Percentiles rank a stretch among this genome's conserved stretches.
Evolutionary conservation across 2,888 invertebrate species (phyloP).

Genomic region (Oligia strigilis): DNA sequence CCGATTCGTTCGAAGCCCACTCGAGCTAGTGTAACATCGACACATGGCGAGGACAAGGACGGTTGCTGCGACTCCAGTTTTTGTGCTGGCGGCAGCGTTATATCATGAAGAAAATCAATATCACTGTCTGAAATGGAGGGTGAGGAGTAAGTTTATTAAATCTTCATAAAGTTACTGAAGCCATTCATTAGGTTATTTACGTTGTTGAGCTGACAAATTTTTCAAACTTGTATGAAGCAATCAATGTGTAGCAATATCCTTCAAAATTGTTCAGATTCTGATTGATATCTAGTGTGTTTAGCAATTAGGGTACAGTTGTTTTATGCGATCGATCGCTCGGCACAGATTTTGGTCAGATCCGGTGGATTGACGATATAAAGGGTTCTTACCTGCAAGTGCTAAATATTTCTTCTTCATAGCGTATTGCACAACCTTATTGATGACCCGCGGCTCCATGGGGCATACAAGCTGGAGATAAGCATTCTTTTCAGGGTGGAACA

Average conservation of each 20-base stretch:
- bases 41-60: conserved; percentile 80
- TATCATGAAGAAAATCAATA: background rate
- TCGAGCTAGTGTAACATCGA: conserved; percentile 80
- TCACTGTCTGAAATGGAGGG: conserved; percentile 8
- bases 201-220: background rate
- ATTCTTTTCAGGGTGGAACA: conserved; percentile 86
- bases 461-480: conserved; percentile 85
- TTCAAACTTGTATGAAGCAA: background rate
- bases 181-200: background rate
- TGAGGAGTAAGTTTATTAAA: background rate
- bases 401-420: conserved; percentile 75
- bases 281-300: background rate
- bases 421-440: conserved; percentile 83
- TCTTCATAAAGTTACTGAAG: background rate
- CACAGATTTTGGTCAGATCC: background rate
- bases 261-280: background rate
- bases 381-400: conserved; percentile 2
- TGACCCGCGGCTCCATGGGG: conserved; percentile 81
- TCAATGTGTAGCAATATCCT: background rate
- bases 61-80: conserved; percentile 85
- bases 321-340: background rate
- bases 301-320: background rate
- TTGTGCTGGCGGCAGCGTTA: conserved; percentile 72
- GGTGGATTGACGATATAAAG: background rate
- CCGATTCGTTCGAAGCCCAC: conserved; percentile 84